Percentiles rank a stretch among this genome's conserved stretches.
phyloP scores from a whole-genome alignment of 1,140 invertebrate genomes.

The Scaptomyza pallida region DNA sequence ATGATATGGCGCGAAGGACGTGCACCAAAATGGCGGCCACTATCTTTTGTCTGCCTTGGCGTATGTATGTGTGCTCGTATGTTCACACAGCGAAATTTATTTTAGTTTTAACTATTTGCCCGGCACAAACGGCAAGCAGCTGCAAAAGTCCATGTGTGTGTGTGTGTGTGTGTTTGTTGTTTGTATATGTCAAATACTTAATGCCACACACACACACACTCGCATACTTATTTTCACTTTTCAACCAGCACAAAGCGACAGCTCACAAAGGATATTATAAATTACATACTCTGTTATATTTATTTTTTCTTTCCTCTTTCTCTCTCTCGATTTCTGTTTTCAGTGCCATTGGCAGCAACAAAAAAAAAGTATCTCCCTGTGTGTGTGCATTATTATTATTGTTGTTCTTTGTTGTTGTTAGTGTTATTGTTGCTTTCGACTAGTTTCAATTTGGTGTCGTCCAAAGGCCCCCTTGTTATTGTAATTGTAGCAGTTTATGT shows the following conservation, averaged over 20 bases:
- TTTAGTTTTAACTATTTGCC: conserved; percentile 81
- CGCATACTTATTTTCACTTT: conserved; percentile 76
- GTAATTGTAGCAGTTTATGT: conserved; percentile 81
- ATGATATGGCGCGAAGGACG: conserved; percentile 21
- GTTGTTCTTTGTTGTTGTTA: conserved; percentile 21
- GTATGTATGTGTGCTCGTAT: conserved; percentile 26
- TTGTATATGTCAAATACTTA: conserved; percentile 30
- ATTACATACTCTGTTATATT: conserved; percentile 66
- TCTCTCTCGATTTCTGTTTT: conserved; percentile 25
- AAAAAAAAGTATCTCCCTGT: conserved; percentile 37
- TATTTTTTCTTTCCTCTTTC: conserved; percentile 18
- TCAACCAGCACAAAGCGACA: conserved; percentile 60
- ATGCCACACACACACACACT: conserved; percentile 24
- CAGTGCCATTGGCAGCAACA: conserved; percentile 43
- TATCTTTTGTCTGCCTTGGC: conserved; percentile 60
- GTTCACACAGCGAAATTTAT: conserved; percentile 72
- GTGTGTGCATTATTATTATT: conserved; percentile 42
- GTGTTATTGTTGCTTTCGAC: conserved; percentile 33
- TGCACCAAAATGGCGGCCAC: conserved; percentile 66
- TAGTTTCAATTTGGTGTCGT: conserved; percentile 63
- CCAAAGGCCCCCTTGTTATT: conserved; percentile 58
- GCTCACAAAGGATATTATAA: conserved; percentile 79
- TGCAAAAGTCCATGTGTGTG: conserved; percentile 35
- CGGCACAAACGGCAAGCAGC: conserved; percentile 60
- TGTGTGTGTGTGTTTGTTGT: conserved; percentile 39